These are phyloP conservation scores for Gasterosteus aculeatus DNA, from an alignment of 2,113 vertebrate genomes.

Conservation along the genomic window DNA sequence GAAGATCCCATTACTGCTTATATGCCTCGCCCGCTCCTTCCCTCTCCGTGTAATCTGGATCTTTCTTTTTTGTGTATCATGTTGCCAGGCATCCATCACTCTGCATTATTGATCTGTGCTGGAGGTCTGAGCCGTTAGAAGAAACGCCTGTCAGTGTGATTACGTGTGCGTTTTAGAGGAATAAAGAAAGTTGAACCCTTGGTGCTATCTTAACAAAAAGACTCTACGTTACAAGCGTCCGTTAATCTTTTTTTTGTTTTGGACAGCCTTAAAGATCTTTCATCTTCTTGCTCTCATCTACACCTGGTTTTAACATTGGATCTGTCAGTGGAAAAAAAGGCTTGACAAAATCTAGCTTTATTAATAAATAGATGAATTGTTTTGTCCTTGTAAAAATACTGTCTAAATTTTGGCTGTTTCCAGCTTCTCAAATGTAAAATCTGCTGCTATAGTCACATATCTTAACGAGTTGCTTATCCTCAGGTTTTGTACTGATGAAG, in stretches of 20 bases:
- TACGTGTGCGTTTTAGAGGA: too few relatives aligned
- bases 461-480: background rate
- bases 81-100: conserved; percentile 28
- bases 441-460: background rate
- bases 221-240: background rate
- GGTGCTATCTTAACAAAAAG: background rate
- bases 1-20: conserved; percentile 36
- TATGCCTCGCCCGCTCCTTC: background rate
- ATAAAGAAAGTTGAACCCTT: background rate
- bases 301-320: background rate
- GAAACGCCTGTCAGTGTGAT: background rate
- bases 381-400: background rate
- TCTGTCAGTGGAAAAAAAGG: background rate
- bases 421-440: background rate
- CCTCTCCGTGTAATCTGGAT: background rate
- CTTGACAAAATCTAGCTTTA: too few relatives aligned
- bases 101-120: conserved; percentile 31
- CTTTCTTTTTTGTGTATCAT: conserved; percentile 15
- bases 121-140: conserved; percentile 21
- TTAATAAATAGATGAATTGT: too few relatives aligned
- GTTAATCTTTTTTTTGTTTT: background rate
- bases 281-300: background rate
- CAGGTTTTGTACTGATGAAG: background rate
- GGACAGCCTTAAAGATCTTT: background rate
- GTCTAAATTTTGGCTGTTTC: background rate